Conservation (phyloP, 2,113 vertebrate genomes). For the Oryzias celebensis region DNA sequence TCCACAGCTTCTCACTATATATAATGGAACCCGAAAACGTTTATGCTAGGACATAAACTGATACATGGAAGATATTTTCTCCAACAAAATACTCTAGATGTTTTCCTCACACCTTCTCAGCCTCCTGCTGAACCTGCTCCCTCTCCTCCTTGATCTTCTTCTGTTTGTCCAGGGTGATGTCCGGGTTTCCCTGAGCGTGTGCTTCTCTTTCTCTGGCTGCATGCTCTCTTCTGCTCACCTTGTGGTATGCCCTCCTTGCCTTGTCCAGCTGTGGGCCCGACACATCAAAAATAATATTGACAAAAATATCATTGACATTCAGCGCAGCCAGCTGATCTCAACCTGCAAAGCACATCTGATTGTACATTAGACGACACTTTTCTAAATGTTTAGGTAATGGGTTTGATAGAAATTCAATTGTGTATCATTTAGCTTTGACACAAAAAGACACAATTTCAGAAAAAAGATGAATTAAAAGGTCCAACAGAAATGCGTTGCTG, state of each 20-base stretch:
- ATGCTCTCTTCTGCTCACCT: constrained; percentile 73
- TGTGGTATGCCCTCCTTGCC: constrained; percentile 73
- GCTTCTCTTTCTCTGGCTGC: constrained; percentile 62
- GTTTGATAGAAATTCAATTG: too few species aligned
- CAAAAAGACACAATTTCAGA: too few species aligned
- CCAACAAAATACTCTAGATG: neutral
- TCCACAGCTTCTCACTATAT: neutral
- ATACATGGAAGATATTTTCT: neutral
- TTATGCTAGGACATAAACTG: neutral
- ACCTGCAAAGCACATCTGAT: too few species aligned
- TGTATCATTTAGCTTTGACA: too few species aligned
- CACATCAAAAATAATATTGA: too few species aligned
- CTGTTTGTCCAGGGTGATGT: constrained; percentile 74
- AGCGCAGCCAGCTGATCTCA: neutral
- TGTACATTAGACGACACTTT: too few species aligned
- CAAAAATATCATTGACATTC: neutral
- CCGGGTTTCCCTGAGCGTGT: constrained; percentile 76
- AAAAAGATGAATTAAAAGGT: too few species aligned
- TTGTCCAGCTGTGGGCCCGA: constrained; percentile 75
- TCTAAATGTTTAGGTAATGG: too few species aligned
- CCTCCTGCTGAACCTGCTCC: constrained; percentile 68
- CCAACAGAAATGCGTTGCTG: too few species aligned
- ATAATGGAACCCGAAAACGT: neutral
- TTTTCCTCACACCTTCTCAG: constrained; percentile 58
- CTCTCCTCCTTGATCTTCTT: constrained; percentile 76